phyloP scores from a whole-genome alignment of 2,113 vertebrate genomes.

The Platichthys stellatus region DNA sequence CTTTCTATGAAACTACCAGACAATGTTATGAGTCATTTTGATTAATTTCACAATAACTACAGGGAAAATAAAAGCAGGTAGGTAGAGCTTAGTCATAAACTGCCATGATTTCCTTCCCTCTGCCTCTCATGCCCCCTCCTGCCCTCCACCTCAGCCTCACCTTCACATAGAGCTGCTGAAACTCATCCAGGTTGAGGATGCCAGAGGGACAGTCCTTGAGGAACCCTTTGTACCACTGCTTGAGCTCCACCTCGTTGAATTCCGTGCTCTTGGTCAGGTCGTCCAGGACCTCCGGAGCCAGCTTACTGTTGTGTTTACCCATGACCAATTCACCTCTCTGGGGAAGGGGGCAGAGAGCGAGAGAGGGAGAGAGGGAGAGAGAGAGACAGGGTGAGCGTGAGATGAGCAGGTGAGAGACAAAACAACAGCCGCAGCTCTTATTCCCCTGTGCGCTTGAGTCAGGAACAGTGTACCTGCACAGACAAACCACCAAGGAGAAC shows the following conservation, averaged over 20 bases:
- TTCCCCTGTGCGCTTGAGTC: constrained; percentile 8
- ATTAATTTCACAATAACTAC: not conserved
- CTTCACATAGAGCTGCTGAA: constrained; percentile 99
- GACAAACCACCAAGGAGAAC: too few species aligned
- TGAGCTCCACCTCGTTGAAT: constrained; percentile 97
- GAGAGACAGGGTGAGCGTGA: not conserved
- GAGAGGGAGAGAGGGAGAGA: not conserved
- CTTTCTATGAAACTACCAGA: too few species aligned
- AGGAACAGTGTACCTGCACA: not conserved
- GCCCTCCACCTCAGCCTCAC: constrained; percentile 66
- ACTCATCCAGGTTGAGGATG: constrained; percentile 97
- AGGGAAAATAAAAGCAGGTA: too few species aligned
- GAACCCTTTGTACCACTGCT: constrained; percentile 99
- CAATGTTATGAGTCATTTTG: constrained; percentile 14
- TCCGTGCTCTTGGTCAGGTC: constrained; percentile 96
- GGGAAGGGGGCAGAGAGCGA: not conserved
- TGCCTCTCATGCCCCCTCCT: not conserved
- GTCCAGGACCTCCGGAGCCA: constrained; percentile 96
- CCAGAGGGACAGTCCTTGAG: constrained; percentile 97
- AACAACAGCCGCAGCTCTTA: constrained; percentile 31
- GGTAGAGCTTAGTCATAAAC: too few species aligned
- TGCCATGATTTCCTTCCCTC: not conserved
- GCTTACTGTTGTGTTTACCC: constrained; percentile 98
- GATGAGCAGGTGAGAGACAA: constrained; percentile 39
- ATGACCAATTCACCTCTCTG: constrained; percentile 79